These are phyloP conservation scores for Takifugu ocellatus DNA, from an alignment of 2,797 vertebrate species.

Conservation along the genomic window DNA sequence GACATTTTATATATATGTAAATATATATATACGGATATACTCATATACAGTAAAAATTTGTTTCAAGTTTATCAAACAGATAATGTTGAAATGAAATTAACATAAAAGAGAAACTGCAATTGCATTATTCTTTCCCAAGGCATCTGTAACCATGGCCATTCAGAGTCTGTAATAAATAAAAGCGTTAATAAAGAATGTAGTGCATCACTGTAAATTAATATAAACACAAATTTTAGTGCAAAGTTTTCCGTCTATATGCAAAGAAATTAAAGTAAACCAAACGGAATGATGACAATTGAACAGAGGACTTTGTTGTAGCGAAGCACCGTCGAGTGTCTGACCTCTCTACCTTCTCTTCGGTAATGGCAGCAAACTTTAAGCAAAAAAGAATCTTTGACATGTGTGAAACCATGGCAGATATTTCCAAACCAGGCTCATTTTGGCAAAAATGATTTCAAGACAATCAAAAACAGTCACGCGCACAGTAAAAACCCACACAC, in stretches of 20 bases:
- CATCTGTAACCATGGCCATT: conserved; percentile 93
- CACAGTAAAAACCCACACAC: conserved; percentile 18
- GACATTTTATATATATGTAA: conserved; percentile 71
- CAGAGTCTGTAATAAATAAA: conserved; percentile 95
- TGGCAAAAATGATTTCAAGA: conserved; percentile 89
- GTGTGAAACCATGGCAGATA: conserved; percentile 79
- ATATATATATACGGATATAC: conserved; percentile 67
- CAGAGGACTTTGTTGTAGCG: conserved; percentile 68
- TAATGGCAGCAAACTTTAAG: conserved; percentile 66
- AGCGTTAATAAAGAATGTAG: conserved; percentile 90
- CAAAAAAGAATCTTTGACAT: conserved; percentile 73
- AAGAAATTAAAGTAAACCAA: conserved; percentile 61
- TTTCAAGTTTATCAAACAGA: conserved; percentile 89
- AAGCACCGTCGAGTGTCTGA: conserved; percentile 69
- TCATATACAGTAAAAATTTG: conserved; percentile 78
- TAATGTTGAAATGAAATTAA: conserved; percentile 81
- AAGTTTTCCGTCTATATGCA: conserved; percentile 80
- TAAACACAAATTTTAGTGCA: conserved; percentile 83
- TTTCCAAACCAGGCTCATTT: conserved; percentile 68
- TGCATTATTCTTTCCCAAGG: conserved; percentile 89
- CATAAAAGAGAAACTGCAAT: conserved; percentile 79
- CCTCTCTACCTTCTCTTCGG: conserved; percentile 53
- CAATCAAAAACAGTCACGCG: conserved; percentile 51
- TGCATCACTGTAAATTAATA: conserved; percentile 91
- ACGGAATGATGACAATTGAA: conserved; percentile 67